Base-by-base conservation (phyloP, 2,113 vertebrate genomes). In the Etheostoma cragini region DNA sequence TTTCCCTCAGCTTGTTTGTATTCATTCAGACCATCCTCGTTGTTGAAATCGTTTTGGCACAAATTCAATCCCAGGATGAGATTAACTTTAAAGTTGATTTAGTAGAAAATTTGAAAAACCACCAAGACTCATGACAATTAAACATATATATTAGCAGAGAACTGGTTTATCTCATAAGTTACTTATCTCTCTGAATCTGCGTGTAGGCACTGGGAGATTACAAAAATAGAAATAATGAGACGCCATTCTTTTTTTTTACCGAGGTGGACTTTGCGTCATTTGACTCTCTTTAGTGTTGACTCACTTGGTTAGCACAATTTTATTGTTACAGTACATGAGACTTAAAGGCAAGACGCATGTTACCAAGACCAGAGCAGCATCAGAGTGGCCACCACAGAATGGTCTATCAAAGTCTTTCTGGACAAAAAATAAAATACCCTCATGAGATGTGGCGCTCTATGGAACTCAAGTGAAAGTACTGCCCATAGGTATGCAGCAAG, bases 11-110 rank as follows among this genome's bases (percentile, higher is more conserved):
- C 72, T 85, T 87, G 75, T 89, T 88, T 91, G 64, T 93, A 61
- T 92, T 91, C 67, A 61, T 75, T 91, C 61, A 87, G 86, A 84
- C 47, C 74, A 85, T 90, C 91, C 78, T 89, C 77, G 64, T 81
- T 75, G 61, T 89, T 91, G 82, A 92, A 92, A 91, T 93, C 86
- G 75, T 89, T 76, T 87, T 91, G 90, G 90, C 84, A 89, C 86
- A 91, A 91, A 93, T 92, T 94, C 91, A 86, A 86, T 91, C 77
- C 85, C 49, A 71, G 88, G 82, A 91, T 88, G 71, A 89, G 94
- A 94, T 95, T 93, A 94, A 85, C 84, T 82, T 75, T 78, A 65
- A 47, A 80, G 56, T 86, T 82, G 82, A 92, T 88, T 93, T 87
- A 90, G 83, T 76, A 82, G 76, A 79, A 92, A 90, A 89, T 88